These are phyloP conservation scores for Chlorops oryzae DNA, from an alignment of 1,140 invertebrate genomes.

Conservation along the genomic window DNA sequence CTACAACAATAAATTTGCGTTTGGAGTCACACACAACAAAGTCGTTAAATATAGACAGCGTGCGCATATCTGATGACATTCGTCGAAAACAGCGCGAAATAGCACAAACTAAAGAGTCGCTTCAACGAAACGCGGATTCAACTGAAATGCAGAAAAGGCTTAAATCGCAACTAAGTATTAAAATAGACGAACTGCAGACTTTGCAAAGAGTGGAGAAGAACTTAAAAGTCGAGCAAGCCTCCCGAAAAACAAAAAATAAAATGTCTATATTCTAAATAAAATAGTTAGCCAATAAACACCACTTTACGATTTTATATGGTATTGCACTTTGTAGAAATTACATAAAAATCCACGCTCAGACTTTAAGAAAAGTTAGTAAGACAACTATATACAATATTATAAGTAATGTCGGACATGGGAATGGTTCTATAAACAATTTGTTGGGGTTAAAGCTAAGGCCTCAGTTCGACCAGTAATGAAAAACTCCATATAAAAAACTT, in stretches of 20 bases:
- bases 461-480: too few relatives aligned
- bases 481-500: too few relatives aligned
- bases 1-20: conserved; percentile 25
- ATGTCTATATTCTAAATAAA: conserved; percentile 63
- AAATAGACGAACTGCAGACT: conserved; percentile 56
- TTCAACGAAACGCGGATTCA: conserved; percentile 56
- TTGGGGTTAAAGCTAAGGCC: too few relatives aligned
- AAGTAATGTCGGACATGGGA: too few relatives aligned
- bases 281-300: too few relatives aligned
- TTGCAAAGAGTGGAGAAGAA: conserved; percentile 57
- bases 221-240: conserved; percentile 63
- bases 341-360: too few relatives aligned
- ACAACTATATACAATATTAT: too few relatives aligned
- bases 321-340: too few relatives aligned
- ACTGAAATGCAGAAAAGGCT: conserved; percentile 56
- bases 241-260: conserved; percentile 63
- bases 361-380: too few relatives aligned
- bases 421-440: too few relatives aligned
- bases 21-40: conserved; percentile 58
- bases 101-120: conserved; percentile 57
- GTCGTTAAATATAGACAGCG: conserved; percentile 67
- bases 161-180: conserved; percentile 54
- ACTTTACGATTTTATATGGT: too few relatives aligned
- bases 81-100: conserved; percentile 62
- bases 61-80: conserved; percentile 68